phyloP scores from a whole-genome alignment of 2,888 invertebrate genomes.

The Ephialtes manifestator region DNA sequence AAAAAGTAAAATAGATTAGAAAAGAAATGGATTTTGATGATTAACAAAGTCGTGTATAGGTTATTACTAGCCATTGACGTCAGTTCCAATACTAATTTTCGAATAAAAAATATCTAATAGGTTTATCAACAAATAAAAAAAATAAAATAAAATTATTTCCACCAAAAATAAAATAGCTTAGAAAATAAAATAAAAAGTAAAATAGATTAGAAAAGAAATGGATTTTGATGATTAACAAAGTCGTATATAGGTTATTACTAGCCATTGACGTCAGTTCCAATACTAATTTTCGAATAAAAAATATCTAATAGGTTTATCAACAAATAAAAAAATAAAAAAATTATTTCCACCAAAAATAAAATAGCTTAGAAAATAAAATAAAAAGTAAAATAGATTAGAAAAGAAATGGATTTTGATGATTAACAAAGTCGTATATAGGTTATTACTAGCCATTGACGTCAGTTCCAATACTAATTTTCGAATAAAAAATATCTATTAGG shows the following conservation, averaged over 20 bases:
- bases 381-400: not conserved
- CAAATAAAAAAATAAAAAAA: too few relatives aligned
- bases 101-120: not conserved
- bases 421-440: not conserved
- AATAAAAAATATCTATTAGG: not conserved
- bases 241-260: not conserved
- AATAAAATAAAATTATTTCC: too few relatives aligned
- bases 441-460: not conserved
- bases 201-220: not conserved
- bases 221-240: not conserved
- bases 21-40: conserved; percentile 1
- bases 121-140: too few relatives aligned
- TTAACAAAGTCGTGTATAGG: not conserved
- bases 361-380: too few relatives aligned
- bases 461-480: not conserved
- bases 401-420: conserved; percentile 1
- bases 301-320: not conserved
- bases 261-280: not conserved
- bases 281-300: not conserved
- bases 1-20: not conserved
- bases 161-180: not conserved
- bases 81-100: not conserved
- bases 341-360: not conserved
- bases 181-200: too few relatives aligned
- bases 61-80: not conserved